Conservation (phyloP, 2,888 invertebrate species). For the Sarcophaga caerulescens region DNA sequence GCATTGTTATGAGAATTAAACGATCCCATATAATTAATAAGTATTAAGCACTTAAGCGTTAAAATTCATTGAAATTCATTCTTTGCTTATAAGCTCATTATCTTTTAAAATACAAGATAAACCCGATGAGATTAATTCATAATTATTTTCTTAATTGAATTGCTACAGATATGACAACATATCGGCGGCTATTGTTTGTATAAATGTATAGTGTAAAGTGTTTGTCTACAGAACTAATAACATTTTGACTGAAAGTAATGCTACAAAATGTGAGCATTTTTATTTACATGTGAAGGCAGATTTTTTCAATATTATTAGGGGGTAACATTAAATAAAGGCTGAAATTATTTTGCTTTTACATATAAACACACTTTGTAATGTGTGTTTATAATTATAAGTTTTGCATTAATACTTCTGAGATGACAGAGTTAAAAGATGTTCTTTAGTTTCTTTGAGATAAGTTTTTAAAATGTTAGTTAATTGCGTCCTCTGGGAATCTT, state of each 20-base stretch:
- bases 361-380: too few species aligned
- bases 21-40: background rate
- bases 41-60: background rate
- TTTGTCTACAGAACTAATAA: constrained; percentile 1
- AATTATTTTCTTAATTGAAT: constrained; percentile 11
- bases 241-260: constrained; percentile 17
- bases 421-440: too few species aligned
- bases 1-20: background rate
- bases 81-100: background rate
- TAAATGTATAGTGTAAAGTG: background rate
- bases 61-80: constrained; percentile 3
- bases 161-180: background rate
- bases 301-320: background rate
- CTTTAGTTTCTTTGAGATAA: too few species aligned
- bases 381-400: too few species aligned
- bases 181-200: too few species aligned
- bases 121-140: background rate
- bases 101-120: background rate
- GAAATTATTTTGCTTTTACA: too few species aligned
- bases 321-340: too few species aligned
- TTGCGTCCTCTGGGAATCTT: too few species aligned
- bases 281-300: background rate
- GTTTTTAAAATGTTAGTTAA: too few species aligned
- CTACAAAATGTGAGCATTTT: constrained; percentile 15
- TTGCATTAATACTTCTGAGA: too few species aligned